Evolutionary conservation across 1,140 invertebrate species (phyloP).

Genomic region (Bombus superbus): DNA sequence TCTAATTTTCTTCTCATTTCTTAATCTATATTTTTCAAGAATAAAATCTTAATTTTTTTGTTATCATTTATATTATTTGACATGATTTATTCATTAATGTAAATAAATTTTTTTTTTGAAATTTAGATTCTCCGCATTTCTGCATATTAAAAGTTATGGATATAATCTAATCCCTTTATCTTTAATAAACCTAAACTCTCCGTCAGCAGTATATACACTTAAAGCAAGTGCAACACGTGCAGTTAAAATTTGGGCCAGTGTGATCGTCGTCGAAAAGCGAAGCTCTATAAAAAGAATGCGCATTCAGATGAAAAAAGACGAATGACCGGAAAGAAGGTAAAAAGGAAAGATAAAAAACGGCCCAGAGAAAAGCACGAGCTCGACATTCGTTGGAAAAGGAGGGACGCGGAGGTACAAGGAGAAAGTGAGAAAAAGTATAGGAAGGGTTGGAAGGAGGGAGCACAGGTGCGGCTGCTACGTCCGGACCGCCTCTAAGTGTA

Average conservation of each 20-base stretch:
- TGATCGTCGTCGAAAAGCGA: not conserved
- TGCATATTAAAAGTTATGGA: too few species aligned
- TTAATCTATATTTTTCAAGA: not conserved
- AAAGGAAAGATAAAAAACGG: not conserved
- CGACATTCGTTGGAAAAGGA: not conserved
- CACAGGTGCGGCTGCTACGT: slow-evolving; percentile 67
- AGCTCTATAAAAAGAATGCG: not conserved
- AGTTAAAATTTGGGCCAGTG: not conserved
- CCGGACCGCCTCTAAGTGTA: slow-evolving; percentile 42
- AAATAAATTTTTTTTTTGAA: not conserved
- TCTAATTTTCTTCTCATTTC: not conserved
- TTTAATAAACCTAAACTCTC: not conserved
- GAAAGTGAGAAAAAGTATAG: slow-evolving; percentile 41
- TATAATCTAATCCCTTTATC: not conserved
- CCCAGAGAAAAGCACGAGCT: not conserved
- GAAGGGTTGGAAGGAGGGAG: slow-evolving; percentile 60
- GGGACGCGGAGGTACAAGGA: not conserved
- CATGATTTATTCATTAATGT: not conserved
- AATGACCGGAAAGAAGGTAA: not conserved
- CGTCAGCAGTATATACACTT: not conserved
- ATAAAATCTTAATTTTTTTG: not conserved
- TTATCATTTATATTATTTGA: not conserved
- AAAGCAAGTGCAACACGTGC: not conserved
- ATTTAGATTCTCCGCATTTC: not conserved
- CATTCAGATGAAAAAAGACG: slow-evolving; percentile 3